Base-by-base conservation (phyloP, 2,797 vertebrate species). In the Coregonus suidteri region DNA sequence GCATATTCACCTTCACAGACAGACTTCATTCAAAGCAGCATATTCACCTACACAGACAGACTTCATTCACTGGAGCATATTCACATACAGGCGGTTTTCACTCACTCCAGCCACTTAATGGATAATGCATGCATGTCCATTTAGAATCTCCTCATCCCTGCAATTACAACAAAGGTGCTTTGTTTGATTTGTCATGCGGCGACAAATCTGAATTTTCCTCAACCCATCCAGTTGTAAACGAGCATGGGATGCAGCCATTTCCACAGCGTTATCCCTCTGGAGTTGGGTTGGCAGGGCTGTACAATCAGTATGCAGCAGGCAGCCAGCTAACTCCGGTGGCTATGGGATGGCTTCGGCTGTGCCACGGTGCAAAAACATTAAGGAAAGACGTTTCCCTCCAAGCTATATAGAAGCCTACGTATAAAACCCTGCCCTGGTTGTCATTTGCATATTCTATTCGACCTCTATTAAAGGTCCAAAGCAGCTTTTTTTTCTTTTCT, bases 291-390 rank as follows among this genome's bases (percentile, higher is more conserved):
- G 16, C 59, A 67, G 15, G 71, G 71, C 79, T 77, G 25, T 25
- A 15, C 30, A 65, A 88, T 88, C 85, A 79, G 78, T 86, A 84
- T 87, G 79, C 83, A 79, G 75, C 71, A 77, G 5, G 30, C 72
- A 79, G 77, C n/a, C 31, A 11, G 7, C 20, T 64, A 53, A 59
- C 53, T 73, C 73, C 75, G 34, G 20, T 52, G 75, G 25, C 54
- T 66, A 68, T 13, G 51, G 74, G 18, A 37, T 6, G 68, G 78
- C 74, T 72, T 47, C 9, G 13, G 78, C 71, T 25, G 18, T 16
- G 7, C 34, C 11, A 15, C 34, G n/a, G 73, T 64, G 78, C 37
- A 31, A 54, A 47, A 72, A 31, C n/a, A 30, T 37, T 41, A 35
- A 25, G 74, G 66, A 54, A 53, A 66, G 31, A 71, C 69, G 37